Evolutionary conservation across 1,140 invertebrate genomes (phyloP), one percentile per base, ranked within the genome.

Genomic region (Zaprionus ornatus): DNA sequence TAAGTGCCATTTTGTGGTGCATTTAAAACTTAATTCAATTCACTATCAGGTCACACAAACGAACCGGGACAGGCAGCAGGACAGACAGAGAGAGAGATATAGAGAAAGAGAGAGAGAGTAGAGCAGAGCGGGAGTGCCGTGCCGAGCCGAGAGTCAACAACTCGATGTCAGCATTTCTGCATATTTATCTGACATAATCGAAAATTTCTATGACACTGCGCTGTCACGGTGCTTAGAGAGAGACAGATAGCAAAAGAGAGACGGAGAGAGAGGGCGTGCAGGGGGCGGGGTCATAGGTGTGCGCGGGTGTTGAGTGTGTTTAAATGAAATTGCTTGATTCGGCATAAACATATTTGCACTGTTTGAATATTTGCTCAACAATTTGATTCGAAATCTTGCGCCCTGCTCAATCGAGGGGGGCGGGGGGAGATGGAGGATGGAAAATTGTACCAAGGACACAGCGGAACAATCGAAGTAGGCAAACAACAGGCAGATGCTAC

Each of bases 271-370:
- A 15, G 1, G 7, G n/a, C 3, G 29, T 21, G 55, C 17, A 45
- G 29, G 9, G 12, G 15, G 0, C 5, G 52, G 21, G 52, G 15
- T 55, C 40, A 45, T 45, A 32, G 35, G 12, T 23, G 60, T 70
- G 52, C 37, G 67, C 40, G 67, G 60, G 68, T 42, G 19, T 65
- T 76, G 84, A 78, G 85, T 87, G 84, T 87, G 80, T 84, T 87
- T 88, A 90, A 87, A 90, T 88, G 84, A 88, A 88, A 88, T 88
- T 88, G 85, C 84, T 88, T 88, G 84, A 88, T 88, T 88, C 84
- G 84, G 85, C 84, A 88, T 88, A 90, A 88, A 88, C 84, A 88
- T 88, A 88, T 88, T 88, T 88, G 88, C 84, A 83, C 84, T 88
- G 85, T 88, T 45, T 88, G 84, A 88, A 90, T 88, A 90, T 88